These are phyloP conservation scores for Synanceia verrucosa DNA, from an alignment of 2,797 vertebrate species.

Conservation along the genomic window DNA sequence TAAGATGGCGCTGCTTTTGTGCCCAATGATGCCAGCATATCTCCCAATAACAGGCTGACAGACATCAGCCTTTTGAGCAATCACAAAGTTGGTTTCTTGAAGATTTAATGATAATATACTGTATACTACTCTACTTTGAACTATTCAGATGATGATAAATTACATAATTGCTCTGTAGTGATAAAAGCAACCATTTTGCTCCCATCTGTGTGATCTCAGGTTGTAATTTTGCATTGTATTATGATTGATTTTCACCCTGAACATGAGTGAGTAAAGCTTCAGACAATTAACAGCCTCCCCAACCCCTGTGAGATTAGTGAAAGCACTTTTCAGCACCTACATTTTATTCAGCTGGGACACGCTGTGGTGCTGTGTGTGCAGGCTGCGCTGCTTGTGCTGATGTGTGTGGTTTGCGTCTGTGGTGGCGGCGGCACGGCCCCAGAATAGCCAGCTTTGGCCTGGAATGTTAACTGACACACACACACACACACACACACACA, in stretches of 20 bases:
- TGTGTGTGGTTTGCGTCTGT: conserved; percentile 74
- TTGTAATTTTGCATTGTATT: conserved; percentile 49
- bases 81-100: conserved; percentile 20
- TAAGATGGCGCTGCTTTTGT: conserved; percentile 40
- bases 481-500: conserved; percentile 44
- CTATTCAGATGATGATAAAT: conserved; percentile 34
- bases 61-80: conserved; percentile 15
- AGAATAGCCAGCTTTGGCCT: conserved; percentile 74
- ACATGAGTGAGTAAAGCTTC: conserved; percentile 43
- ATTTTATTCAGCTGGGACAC: conserved; percentile 47
- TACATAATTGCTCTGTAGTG: conserved; percentile 25
- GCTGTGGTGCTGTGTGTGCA: conserved; percentile 53
- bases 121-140: conserved; percentile 17
- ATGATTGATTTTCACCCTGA: conserved; percentile 62
- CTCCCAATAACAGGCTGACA: conserved; percentile 21
- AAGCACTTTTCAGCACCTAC: conserved; percentile 55
- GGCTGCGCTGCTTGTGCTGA: conserved; percentile 59
- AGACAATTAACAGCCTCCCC: conserved; percentile 41
- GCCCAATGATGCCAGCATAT: conserved; percentile 46
- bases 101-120: conserved; percentile 3
- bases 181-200: conserved; percentile 56
- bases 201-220: conserved; percentile 40
- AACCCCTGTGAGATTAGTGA: conserved; percentile 46
- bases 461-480: conserved; percentile 71
- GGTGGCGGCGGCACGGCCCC: conserved; percentile 51